Conservation (phyloP, 2,797 vertebrate species). For the Rhinatrema bivittatum region DNA sequence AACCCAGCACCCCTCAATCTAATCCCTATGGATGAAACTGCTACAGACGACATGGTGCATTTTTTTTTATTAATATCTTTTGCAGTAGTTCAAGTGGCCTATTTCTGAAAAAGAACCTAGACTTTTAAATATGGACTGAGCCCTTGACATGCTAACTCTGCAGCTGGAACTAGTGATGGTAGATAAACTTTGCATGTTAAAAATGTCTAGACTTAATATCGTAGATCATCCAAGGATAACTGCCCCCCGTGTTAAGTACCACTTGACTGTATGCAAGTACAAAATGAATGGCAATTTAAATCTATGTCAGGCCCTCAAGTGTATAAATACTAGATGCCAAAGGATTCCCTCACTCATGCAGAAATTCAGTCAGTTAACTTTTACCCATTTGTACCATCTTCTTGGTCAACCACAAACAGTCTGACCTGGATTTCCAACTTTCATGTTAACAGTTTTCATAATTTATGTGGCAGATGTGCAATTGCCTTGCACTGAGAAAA, state of each 20-base stretch:
- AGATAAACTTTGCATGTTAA: constrained; percentile 38
- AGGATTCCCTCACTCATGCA: too few species aligned
- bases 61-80: too few species aligned
- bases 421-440: constrained; percentile 38
- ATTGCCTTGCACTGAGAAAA: constrained; percentile 48
- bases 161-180: too few species aligned
- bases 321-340: neutral
- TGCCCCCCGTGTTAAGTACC: constrained; percentile 2
- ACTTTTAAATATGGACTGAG: too few species aligned
- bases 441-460: constrained; percentile 42
- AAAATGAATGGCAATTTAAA: constrained; percentile 8
- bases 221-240: constrained; percentile 30
- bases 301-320: neutral
- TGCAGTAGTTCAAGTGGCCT: too few species aligned
- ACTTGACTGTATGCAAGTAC: constrained; percentile 1
- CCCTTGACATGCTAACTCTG: too few species aligned
- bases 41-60: too few species aligned
- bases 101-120: too few species aligned
- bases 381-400: constrained; percentile 2
- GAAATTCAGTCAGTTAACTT: constrained; percentile 1
- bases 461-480: constrained; percentile 57
- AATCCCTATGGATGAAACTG: too few species aligned
- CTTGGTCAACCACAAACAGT: constrained; percentile 6
- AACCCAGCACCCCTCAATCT: too few species aligned
- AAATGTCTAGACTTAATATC: constrained; percentile 29